Evolutionary conservation across 2,797 vertebrate species (phyloP).

Genomic region (Babyrousa celebensis): DNA sequence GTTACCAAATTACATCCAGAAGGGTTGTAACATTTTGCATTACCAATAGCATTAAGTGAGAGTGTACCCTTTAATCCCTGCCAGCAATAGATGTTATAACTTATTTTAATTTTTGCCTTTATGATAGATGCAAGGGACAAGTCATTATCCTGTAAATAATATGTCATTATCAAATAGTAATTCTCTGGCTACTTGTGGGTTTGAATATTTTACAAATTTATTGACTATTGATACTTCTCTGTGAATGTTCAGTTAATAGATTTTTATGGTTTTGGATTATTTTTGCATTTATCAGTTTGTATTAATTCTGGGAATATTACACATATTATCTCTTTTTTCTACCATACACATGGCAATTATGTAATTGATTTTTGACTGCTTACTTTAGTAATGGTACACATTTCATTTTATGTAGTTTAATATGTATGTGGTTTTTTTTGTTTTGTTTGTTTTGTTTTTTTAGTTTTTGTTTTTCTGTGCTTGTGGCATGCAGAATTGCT

Average conservation of each 20-base stretch:
- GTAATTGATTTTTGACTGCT: neutral
- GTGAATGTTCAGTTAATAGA: neutral
- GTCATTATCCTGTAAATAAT: neutral
- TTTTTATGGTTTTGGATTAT: neutral
- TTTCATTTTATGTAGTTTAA: neutral
- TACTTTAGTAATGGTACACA: neutral
- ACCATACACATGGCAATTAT: neutral
- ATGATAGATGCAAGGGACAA: neutral
- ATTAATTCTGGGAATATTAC: neutral
- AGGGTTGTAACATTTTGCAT: neutral
- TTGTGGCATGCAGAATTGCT: too few relatives aligned
- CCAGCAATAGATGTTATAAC: neutral
- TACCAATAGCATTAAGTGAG: neutral
- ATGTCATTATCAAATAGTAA: neutral
- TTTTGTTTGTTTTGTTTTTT: too few relatives aligned
- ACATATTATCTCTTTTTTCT: neutral
- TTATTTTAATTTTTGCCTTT: slow-evolving; percentile 1
- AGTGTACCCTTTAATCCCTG: neutral
- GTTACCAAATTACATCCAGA: neutral
- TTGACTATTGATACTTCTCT: neutral
- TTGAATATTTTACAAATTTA: neutral
- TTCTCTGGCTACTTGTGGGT: neutral
- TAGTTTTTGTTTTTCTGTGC: too few relatives aligned
- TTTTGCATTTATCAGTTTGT: neutral
- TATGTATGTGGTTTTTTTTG: too few relatives aligned